Conservation (phyloP, 2,113 vertebrate genomes). For the Symphodus melops region DNA sequence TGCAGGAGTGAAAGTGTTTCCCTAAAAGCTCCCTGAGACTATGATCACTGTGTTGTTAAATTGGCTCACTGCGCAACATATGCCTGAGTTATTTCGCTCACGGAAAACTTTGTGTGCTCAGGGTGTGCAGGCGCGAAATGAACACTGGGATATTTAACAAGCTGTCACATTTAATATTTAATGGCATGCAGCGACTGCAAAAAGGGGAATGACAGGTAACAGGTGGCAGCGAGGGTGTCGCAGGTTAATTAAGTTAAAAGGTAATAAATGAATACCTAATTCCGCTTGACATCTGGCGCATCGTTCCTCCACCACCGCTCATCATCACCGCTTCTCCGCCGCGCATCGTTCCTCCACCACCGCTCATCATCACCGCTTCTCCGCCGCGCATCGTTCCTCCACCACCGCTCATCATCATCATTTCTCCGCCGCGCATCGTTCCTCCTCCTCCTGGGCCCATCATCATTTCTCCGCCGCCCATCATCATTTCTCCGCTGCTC, state of each 20-base stretch:
- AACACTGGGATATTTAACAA: neutral
- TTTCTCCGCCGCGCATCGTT: neutral
- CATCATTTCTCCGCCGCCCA: neutral
- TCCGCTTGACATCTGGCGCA: neutral
- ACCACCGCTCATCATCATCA: neutral
- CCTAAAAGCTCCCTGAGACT: neutral
- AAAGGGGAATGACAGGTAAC: slow-evolving; percentile 6
- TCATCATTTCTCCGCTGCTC: slow-evolving; percentile 3
- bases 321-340: too few species aligned
- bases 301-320: too few species aligned
- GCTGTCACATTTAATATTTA: slow-evolving; percentile 40
- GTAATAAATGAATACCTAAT: slow-evolving; percentile 21
- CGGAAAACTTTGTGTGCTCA: neutral
- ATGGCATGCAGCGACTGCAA: slow-evolving; percentile 11
- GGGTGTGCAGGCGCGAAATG: slow-evolving; percentile 3
- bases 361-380: neutral
- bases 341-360: neutral
- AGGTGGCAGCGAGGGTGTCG: neutral
- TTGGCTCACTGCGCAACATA: neutral
- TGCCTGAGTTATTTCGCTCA: neutral
- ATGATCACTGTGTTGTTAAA: neutral
- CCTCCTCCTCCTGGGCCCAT: neutral
- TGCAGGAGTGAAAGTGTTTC: neutral
- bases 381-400: slow-evolving; percentile 34
- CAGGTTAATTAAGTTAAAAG: neutral